These are phyloP conservation scores for Ectemnius continuus DNA, from an alignment of 2,888 invertebrate genomes.

Conservation along the genomic window DNA sequence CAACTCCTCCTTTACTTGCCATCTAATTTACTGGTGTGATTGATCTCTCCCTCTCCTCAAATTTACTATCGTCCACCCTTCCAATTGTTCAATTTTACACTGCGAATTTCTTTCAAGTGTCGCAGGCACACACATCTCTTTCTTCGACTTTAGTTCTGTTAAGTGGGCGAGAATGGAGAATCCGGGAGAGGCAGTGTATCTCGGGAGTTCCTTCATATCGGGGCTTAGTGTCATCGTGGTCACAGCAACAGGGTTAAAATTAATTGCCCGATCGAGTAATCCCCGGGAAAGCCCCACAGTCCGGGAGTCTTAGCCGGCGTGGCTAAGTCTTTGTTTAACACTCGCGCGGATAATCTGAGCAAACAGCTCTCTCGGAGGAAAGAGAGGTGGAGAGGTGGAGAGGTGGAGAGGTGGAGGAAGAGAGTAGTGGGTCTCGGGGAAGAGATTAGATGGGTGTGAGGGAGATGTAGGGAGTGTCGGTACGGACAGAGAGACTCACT, in stretches of 20 bases:
- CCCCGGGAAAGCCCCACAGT: conserved; percentile 51
- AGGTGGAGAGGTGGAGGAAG: no score
- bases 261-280: conserved; percentile 58
- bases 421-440: no score
- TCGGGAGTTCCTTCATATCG: conserved; percentile 19
- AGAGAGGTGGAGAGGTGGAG: no score
- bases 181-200: no score
- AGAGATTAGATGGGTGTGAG: conserved; percentile 2
- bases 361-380: conserved; percentile 22
- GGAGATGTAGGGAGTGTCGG: conserved; percentile 18
- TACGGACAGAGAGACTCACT: conserved; percentile 14
- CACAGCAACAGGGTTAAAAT: conserved; percentile 48
- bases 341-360: conserved; percentile 62
- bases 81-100: no score
- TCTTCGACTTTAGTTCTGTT: no score
- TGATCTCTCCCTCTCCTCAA: conserved; percentile 6
- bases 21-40: conserved; percentile 6
- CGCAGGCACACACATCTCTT: no score
- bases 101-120: no score
- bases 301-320: conserved; percentile 26
- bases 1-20: conserved; percentile 26
- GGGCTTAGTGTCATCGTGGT: conserved; percentile 29
- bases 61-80: not conserved
- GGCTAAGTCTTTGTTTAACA: conserved; percentile 69
- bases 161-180: no score